Base-by-base conservation (phyloP, 2,888 invertebrate genomes). In the Epirrhoe alternata region DNA sequence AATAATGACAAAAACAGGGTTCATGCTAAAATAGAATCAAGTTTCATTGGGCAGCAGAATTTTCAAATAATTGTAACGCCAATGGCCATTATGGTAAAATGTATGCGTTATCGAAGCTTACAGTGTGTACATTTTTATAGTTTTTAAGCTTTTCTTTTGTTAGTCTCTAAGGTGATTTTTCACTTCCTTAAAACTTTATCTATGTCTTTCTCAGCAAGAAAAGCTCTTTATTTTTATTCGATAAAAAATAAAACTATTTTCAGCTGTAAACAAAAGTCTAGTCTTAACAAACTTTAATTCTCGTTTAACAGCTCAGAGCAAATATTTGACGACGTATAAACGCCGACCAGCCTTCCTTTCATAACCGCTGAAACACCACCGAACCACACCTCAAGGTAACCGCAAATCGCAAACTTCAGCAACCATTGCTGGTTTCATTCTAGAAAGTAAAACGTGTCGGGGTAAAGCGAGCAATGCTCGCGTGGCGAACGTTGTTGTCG, bases 261-360 rank as follows among this genome's bases (percentile, higher is more conserved):
- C 24, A 50, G 45, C 50, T 30, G 57, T 49, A 58, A 66, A 65
- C 59, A 69, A 66, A 70, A 61, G 71, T 66, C 74, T 74, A 75
- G 76, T 77, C 77, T 35, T 75, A 78, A 80, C 77, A 78, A 78
- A 84, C 84, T 82, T 81, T 86, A 83, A 84, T 85, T 84, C 80
- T 77, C 81, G 79, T 82, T 84, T 81, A 83, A 82, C 82, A 80
- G 74, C 70, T 74, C 75, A 73, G 74, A 68, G 80, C 81, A 83
- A 86, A 87, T 86, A 87, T 87, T 87, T 83, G 82, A 81, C 77
- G 76, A 76, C 74, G 77, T 74, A 77, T 81, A 85, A 86, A 86
- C 84, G 82, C 80, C 78, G 81, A 79, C 78, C 82, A 79, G 77
- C 74, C 80, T 85, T 85, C 82, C 86, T 85, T 86, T 86, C 85